Evolutionary conservation across 2,113 vertebrate genomes (phyloP).

Genomic region (Notarius lentiginosus): DNA sequence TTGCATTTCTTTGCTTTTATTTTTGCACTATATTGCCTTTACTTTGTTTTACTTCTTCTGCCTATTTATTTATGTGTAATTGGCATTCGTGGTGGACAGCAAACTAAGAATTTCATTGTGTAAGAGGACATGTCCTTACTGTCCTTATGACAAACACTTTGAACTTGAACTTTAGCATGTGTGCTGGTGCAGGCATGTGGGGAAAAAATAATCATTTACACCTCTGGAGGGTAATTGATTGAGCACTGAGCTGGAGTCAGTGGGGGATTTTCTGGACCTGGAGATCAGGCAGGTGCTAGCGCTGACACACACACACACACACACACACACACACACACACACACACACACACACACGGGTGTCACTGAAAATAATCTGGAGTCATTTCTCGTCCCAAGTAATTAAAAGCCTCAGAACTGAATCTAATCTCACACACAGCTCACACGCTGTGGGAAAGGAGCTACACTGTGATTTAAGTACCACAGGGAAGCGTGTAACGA

Average conservation of each 20-base stretch:
- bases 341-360: neutral
- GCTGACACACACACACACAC: slow-evolving; percentile 3
- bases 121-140: too few relatives aligned
- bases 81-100: too few relatives aligned
- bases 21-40: too few relatives aligned
- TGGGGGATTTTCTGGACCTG: slow-evolving; percentile 31
- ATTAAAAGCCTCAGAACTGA: slow-evolving; percentile 51
- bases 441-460: slow-evolving; percentile 49
- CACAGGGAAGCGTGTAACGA: slow-evolving; percentile 19
- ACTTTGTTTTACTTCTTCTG: too few relatives aligned
- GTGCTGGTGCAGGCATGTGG: neutral
- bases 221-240: slow-evolving; percentile 10
- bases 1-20: too few relatives aligned
- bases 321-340: slow-evolving; percentile 2
- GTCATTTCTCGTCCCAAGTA: neutral
- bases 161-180: neutral
- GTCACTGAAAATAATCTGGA: neutral
- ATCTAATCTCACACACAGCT: slow-evolving; percentile 52
- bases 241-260: neutral
- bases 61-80: too few relatives aligned
- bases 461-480: slow-evolving; percentile 48
- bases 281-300: slow-evolving; percentile 35
- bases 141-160: too few relatives aligned
- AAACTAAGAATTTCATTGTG: too few relatives aligned
- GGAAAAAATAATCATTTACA: neutral